Percentiles rank a stretch among this genome's conserved stretches.
Evolutionary conservation across 2,888 invertebrate genomes (phyloP).

Genomic region (Trachelus troglodyta): DNA sequence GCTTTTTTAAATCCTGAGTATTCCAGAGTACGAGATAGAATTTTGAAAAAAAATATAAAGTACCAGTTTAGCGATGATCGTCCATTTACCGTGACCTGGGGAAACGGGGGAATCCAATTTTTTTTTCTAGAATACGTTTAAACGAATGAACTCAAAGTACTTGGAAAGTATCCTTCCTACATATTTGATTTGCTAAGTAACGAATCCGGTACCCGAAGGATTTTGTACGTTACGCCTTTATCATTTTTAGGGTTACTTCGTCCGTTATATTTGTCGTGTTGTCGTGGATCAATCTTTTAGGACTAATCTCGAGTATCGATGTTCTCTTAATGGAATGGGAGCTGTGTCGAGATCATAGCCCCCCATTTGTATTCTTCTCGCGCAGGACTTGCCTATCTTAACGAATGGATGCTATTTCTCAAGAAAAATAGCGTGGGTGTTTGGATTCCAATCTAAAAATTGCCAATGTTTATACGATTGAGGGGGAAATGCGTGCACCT

Average conservation of each 20-base stretch:
- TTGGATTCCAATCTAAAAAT: background rate
- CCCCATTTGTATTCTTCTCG: background rate
- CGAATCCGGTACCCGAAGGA: background rate
- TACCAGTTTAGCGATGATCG: background rate
- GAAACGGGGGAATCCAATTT: background rate
- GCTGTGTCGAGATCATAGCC: background rate
- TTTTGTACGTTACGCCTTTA: background rate
- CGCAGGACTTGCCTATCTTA: background rate
- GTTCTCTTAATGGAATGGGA: background rate
- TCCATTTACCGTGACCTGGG: background rate
- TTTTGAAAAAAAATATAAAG: background rate
- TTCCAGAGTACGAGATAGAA: background rate
- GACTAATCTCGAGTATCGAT: background rate
- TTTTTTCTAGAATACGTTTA: background rate
- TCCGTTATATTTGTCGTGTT: background rate
- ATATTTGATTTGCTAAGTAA: conserved; percentile 7
- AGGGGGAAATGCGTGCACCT: background rate
- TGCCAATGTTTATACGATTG: background rate
- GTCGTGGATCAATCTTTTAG: background rate
- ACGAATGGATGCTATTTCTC: background rate
- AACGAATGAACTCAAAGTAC: background rate
- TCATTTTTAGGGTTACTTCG: background rate
- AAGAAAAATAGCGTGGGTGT: background rate
- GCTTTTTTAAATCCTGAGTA: background rate
- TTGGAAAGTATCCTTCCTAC: background rate